Conservation (phyloP, 2,113 vertebrate genomes). For the Ammospiza nelsoni region DNA sequence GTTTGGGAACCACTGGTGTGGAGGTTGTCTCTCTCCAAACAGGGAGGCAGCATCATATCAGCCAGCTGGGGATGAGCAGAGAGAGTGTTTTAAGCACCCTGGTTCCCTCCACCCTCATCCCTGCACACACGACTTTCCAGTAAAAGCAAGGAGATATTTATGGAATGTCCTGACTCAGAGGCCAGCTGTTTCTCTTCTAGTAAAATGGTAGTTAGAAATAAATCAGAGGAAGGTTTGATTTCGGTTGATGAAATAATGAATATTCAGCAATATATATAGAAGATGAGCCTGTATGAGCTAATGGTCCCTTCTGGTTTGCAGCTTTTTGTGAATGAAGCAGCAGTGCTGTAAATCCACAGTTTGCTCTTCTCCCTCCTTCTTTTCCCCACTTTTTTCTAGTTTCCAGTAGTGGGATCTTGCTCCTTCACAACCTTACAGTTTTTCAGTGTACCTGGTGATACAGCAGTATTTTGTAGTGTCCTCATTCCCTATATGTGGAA, state of each 20-base stretch:
- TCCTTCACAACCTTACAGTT: not conserved
- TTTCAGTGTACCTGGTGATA: slow-evolving; percentile 23
- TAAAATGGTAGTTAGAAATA: slow-evolving; percentile 72
- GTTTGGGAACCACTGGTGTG: not conserved
- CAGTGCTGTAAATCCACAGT: not conserved
- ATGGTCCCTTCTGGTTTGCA: slow-evolving; percentile 53
- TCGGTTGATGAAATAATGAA: slow-evolving; percentile 66
- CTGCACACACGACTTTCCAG: slow-evolving; percentile 48
- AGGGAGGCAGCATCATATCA: slow-evolving; percentile 32
- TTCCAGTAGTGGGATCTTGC: slow-evolving; percentile 31
- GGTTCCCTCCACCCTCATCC: slow-evolving; percentile 38
- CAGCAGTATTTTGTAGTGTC: slow-evolving; percentile 29
- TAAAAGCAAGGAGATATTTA: slow-evolving; percentile 67
- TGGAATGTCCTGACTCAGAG: slow-evolving; percentile 71
- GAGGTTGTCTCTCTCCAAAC: not conserved
- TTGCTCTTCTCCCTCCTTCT: slow-evolving; percentile 23
- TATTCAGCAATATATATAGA: slow-evolving; percentile 67
- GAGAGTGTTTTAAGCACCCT: slow-evolving; percentile 10
- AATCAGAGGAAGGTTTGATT: slow-evolving; percentile 71
- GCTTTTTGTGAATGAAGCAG: slow-evolving; percentile 55
- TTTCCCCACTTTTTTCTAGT: not conserved
- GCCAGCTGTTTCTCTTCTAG: slow-evolving; percentile 71
- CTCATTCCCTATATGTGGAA: not conserved
- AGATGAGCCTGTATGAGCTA: slow-evolving; percentile 62
- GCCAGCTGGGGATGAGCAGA: slow-evolving; percentile 47